Conservation (phyloP, 30 jellyfish, hydroid and myxozoan species). For the Pelagia noctiluca region DNA sequence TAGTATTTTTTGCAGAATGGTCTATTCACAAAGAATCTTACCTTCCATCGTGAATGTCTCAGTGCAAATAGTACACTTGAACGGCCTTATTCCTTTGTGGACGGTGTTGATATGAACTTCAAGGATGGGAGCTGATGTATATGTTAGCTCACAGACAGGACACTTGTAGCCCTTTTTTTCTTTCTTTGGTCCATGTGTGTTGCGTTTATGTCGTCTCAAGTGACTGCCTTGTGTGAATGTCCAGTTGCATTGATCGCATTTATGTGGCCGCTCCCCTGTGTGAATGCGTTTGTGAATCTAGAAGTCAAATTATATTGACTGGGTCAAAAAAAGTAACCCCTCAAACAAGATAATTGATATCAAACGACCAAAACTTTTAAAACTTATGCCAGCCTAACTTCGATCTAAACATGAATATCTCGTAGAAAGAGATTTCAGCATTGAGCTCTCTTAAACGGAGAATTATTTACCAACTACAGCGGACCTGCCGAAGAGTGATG, state of each 20-base stretch:
- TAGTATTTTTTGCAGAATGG: no score
- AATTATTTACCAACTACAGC: no score
- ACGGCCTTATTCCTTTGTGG: constrained; percentile 70
- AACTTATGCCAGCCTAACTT: no score
- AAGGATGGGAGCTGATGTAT: constrained; percentile 15
- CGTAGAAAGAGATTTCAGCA: no score
- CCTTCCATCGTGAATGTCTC: constrained; percentile 67
- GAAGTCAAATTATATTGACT: not conserved
- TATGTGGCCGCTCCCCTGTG: constrained; percentile 73
- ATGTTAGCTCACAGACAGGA: constrained; percentile 47
- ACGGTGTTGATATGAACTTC: constrained; percentile 44
- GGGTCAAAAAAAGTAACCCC: not conserved
- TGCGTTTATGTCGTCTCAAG: constrained; percentile 40
- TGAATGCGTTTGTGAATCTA: constrained; percentile 71
- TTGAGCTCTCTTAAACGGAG: no score
- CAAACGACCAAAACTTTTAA: no score
- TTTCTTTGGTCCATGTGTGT: constrained; percentile 45
- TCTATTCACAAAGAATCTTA: no score
- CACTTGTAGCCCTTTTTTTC: constrained; percentile 39
- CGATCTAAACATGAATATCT: no score
- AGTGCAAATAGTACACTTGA: constrained; percentile 55
- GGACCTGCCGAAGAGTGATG: no score
- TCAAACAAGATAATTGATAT: no score
- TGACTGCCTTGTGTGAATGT: constrained; percentile 64
- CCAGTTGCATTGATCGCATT: constrained; percentile 59